phyloP scores from a whole-genome alignment of 1,140 invertebrate species.

The Anadara kagoshimensis region DNA sequence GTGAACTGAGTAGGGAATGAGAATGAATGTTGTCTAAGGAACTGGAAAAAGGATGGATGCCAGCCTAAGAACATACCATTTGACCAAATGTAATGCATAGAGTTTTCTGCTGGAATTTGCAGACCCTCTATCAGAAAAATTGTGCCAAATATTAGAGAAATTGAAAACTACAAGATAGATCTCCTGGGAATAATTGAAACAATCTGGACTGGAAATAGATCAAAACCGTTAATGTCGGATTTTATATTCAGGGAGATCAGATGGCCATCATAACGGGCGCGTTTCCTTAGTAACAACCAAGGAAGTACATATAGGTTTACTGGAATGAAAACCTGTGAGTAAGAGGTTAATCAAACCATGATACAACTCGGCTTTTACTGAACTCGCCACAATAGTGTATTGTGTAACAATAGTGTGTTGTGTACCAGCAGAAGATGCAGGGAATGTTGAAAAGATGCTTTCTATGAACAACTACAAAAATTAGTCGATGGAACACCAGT shows the following conservation, averaged over 20 bases:
- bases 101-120: no score
- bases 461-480: neutral
- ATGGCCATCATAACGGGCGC: neutral
- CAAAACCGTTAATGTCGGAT: neutral
- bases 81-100: no score
- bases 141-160: no score
- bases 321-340: conserved; percentile 24
- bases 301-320: conserved; percentile 9
- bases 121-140: no score
- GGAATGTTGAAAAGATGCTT: conserved; percentile 33
- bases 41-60: no score
- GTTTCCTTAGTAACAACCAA: neutral
- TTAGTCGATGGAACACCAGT: conserved; percentile 27
- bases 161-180: conserved; percentile 1
- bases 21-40: no score
- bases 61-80: no score
- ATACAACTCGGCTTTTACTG: conserved; percentile 23
- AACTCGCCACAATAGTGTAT: conserved; percentile 34
- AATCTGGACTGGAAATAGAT: conserved; percentile 2
- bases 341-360: conserved; percentile 15
- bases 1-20: no score
- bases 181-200: conserved; percentile 8
- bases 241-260: conserved; percentile 4
- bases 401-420: no score
- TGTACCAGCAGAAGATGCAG: conserved; percentile 35